Conservation (phyloP, 2,888 invertebrate genomes). For the Reticulitermes lucifugus region DNA sequence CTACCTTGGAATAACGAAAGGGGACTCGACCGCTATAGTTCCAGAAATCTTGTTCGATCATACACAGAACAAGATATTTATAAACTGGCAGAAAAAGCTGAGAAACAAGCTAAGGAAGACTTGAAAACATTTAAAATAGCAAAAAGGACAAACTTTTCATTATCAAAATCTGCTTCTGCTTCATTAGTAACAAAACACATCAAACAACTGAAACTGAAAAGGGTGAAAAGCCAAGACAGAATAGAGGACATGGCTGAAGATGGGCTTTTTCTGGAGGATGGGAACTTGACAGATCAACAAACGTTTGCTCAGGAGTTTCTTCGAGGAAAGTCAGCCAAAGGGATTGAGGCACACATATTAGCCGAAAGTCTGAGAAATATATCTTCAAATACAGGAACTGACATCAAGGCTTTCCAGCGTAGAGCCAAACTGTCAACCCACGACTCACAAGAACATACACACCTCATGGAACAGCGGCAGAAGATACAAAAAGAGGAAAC, state of each 20-base stretch:
- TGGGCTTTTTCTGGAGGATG: conserved; percentile 64
- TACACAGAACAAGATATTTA: conserved; percentile 77
- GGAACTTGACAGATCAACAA: conserved; percentile 63
- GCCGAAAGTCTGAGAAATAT: conserved; percentile 70
- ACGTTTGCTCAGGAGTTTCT: conserved; percentile 67
- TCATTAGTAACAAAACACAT: conserved; percentile 51
- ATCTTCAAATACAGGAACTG: conserved; percentile 64
- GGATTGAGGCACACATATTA: conserved; percentile 70
- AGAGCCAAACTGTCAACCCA: conserved; percentile 58
- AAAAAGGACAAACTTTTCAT: conserved; percentile 59
- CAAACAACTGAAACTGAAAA: conserved; percentile 32
- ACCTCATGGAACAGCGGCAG: conserved; percentile 61
- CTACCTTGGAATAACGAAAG: conserved; percentile 80
- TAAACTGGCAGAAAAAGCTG: conserved; percentile 74
- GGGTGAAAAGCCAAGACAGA: conserved; percentile 11
- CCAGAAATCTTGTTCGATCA: conserved; percentile 72
- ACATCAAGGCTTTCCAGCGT: conserved; percentile 61
- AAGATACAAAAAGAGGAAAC: conserved; percentile 62
- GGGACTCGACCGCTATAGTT: conserved; percentile 75
- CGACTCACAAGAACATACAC: conserved; percentile 61
- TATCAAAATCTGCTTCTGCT: conserved; percentile 51
- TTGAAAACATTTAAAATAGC: conserved; percentile 66
- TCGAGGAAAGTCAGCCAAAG: conserved; percentile 80
- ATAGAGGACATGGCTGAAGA: conserved; percentile 61
- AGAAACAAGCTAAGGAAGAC: conserved; percentile 77